Base-by-base conservation (phyloP, 2,113 vertebrate species). In the Silurus glanis region DNA sequence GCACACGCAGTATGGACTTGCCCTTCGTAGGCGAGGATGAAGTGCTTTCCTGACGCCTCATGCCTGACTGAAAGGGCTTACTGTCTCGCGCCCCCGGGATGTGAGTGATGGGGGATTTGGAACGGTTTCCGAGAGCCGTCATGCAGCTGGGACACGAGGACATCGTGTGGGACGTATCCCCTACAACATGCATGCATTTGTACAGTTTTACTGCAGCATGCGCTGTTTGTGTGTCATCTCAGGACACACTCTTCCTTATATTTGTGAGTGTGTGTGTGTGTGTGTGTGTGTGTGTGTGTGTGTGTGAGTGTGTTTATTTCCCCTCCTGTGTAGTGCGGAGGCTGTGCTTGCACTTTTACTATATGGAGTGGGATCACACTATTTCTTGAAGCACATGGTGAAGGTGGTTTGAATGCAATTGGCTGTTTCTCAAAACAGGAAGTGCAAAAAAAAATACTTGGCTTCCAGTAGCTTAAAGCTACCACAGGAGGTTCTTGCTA, bases 11-110 rank as follows among this genome's bases (percentile, higher is more conserved):
- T 81, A 91, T 94, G n/a, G 95, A 96, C 80, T 94, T 96, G 90
- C 95, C 96, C 90, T 95, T 95, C 0, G 93, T 94, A 80, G 96
- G 95, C 89, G 96, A 98, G 90, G 95, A 99, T 67, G 96, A 97
- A 89, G 93, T 95, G 87, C 96, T 96, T 87, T 96, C 95, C 4
- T 99, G 97, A 99, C 92, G 89, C 87, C 19, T 78, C 85, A 17
- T 66, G 1, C 49, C 21, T 28, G 80, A 64, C 55, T 51, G 76
- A 49, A 72, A 84, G 66, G 76, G 86, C 75, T 83, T 80, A 64
- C 49, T 47, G 55, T 83, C 51, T 78, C 87, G 81, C 51, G 9
- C 80, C 80, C 82, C 37, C 47, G 88, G n/a, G 59, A 84, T 28
- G 64, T 75, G 83, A 23, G 16, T 58, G 37, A 72, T 56, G 61